These are phyloP conservation scores for Enteromius radiatus DNA, from an alignment of 2,797 vertebrate species.

Conservation along the genomic window DNA sequence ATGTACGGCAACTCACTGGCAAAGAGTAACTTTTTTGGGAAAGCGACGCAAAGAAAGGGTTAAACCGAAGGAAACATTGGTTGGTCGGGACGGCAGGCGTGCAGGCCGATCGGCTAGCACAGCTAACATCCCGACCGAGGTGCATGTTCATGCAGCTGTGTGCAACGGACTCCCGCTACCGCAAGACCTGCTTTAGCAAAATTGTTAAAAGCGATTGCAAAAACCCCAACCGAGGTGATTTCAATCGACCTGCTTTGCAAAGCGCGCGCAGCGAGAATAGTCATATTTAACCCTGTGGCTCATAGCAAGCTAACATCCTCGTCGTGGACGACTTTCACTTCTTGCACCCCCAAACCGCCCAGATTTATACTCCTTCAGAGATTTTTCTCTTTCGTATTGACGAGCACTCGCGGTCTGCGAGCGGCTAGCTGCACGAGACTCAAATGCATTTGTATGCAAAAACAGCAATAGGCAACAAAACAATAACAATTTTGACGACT, in stretches of 20 bases:
- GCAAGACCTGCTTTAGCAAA: slow-evolving; percentile 49
- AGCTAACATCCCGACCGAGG: slow-evolving; percentile 62
- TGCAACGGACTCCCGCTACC: background rate
- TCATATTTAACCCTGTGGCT: slow-evolving; percentile 16
- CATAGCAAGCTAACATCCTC: slow-evolving; percentile 40
- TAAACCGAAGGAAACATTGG: slow-evolving; percentile 71
- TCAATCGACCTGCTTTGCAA: background rate
- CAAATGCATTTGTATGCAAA: slow-evolving; percentile 28
- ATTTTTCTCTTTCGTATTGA: slow-evolving; percentile 40
- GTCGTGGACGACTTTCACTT: slow-evolving; percentile 68
- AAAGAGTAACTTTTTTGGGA: slow-evolving; percentile 37
- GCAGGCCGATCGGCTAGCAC: slow-evolving; percentile 68
- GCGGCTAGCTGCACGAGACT: background rate
- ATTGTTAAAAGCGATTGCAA: background rate
- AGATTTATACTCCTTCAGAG: slow-evolving; percentile 61
- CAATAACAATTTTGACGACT: slow-evolving; percentile 44
- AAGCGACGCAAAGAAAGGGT: slow-evolving; percentile 67
- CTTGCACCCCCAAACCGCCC: slow-evolving; percentile 67
- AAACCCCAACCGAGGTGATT: background rate
- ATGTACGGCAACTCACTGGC: slow-evolving; percentile 5
- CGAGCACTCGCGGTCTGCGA: background rate
- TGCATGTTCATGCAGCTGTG: slow-evolving; percentile 62
- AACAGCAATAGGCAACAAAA: slow-evolving; percentile 23
- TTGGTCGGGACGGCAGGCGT: slow-evolving; percentile 59
- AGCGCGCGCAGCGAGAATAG: background rate